These are phyloP conservation scores for Zaprionus nigranus DNA, from an alignment of 1,140 invertebrate species.

Conservation along the genomic window DNA sequence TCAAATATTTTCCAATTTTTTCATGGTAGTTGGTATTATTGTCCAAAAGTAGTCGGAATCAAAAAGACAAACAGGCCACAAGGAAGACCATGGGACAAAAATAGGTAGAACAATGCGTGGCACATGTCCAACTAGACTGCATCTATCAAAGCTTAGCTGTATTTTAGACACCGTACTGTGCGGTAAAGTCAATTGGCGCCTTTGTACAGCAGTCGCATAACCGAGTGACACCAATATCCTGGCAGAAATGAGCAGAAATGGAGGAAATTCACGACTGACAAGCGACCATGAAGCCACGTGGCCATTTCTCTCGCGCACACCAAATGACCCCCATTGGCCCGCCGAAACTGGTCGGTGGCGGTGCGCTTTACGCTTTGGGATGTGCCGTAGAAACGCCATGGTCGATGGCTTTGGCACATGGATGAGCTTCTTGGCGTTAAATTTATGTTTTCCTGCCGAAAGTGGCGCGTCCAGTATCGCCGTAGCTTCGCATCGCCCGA, in stretches of 20 bases:
- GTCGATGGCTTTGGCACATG: conserved; percentile 15
- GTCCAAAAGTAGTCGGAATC: too few relatives aligned
- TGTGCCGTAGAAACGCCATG: conserved; percentile 20
- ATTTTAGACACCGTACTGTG: not conserved
- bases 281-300: not conserved
- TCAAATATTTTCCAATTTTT: too few relatives aligned
- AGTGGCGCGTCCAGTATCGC: conserved; percentile 52
- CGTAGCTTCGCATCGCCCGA: conserved; percentile 38
- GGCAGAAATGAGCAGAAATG: conserved; percentile 17
- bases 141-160: not conserved
- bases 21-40: too few relatives aligned
- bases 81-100: not conserved
- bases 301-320: conserved; percentile 70
- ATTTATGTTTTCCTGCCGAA: conserved; percentile 80
- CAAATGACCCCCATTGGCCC: conserved; percentile 28
- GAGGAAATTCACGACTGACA: conserved; percentile 33
- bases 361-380: conserved; percentile 44
- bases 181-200: conserved; percentile 2
- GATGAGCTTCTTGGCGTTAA: conserved; percentile 64
- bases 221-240: conserved; percentile 35
- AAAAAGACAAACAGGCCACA: not conserved
- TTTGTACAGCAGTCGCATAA: conserved; percentile 1
- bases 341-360: conserved; percentile 28
- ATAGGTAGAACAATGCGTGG: not conserved
- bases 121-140: not conserved